Evolutionary conservation across 2,113 vertebrate genomes (phyloP), one percentile per base, ranked within the genome.

Genomic region (Embiotoca jacksoni): DNA sequence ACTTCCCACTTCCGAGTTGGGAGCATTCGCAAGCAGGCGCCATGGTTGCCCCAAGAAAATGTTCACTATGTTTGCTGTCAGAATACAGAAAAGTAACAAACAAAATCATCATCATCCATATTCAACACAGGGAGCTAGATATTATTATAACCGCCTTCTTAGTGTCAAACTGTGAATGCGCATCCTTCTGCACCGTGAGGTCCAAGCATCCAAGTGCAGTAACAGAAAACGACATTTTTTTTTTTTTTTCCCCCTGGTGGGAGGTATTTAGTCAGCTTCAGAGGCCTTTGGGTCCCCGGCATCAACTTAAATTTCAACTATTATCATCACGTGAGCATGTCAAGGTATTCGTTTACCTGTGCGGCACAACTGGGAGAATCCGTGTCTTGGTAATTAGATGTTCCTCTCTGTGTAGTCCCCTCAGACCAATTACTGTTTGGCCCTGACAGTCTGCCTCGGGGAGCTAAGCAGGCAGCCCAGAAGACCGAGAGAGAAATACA

Each of bases 401-500:
- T 36, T 79, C 59, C 75, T 78, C 64, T 56, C 15, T 70, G 65
- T 33, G 2, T 14, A 55, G 59, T 84, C 82, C 73, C 75, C 32
- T 62, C 75, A 66, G 75, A 81, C 82, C 88, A 88, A 80, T 88
- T 83, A 80, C 78, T 47, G 55, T 58, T 62, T 54, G 70, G 75
- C 76, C 59, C 67, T 72, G 74, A 60, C 81, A 50, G 84, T 70
- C 67, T 33, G 57, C 80, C 73, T 67, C 36, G 37, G 44, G 14
- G 35, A 67, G 72, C n/a, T 56, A 62, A 54, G 61, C 47, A 58
- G 71, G 46, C 52, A 47, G 77, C 60, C 73, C 66, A 69, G 80
- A 56, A 57, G 80, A 82, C 78, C 3, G 8, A 61, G 67, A 14
- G 61, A 85, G 82, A 86, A 90, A 86, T 67, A 82, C 73, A 64